Conservation (phyloP, 2,888 invertebrate species). For the Dascillus cervinus region DNA sequence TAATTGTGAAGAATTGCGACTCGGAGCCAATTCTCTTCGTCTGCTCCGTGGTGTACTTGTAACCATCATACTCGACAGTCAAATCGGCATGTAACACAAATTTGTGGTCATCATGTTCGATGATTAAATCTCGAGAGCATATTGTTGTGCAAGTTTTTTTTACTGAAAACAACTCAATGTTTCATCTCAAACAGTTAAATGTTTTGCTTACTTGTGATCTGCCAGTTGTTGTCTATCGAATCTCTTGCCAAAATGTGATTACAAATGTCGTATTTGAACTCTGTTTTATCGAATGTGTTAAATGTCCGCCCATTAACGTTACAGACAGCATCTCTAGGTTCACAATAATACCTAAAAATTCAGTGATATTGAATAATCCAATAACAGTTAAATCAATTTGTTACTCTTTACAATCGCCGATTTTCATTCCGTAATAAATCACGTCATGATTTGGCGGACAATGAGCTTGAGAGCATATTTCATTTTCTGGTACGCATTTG, state of each 20-base stretch:
- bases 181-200: background rate
- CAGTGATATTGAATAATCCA: too few relatives aligned
- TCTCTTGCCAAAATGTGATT: constrained; percentile 72
- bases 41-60: constrained; percentile 53
- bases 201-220: constrained; percentile 52
- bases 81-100: constrained; percentile 56
- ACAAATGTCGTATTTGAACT: constrained; percentile 75
- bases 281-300: constrained; percentile 70
- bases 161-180: too few relatives aligned
- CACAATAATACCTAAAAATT: constrained; percentile 54
- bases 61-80: constrained; percentile 61
- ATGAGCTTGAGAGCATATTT: too few relatives aligned
- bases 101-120: constrained; percentile 53
- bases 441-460: too few relatives aligned
- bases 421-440: too few relatives aligned
- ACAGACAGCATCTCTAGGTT: constrained; percentile 58
- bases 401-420: too few relatives aligned
- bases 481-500: too few relatives aligned
- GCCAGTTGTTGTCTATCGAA: constrained; percentile 59
- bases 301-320: constrained; percentile 69
- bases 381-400: too few relatives aligned
- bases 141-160: constrained; percentile 54
- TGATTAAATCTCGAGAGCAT: constrained; percentile 57
- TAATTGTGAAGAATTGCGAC: constrained; percentile 55
- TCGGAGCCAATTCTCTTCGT: constrained; percentile 53